These are phyloP conservation scores for Vidua macroura DNA, from an alignment of 2,113 vertebrate genomes.

Conservation along the genomic window DNA sequence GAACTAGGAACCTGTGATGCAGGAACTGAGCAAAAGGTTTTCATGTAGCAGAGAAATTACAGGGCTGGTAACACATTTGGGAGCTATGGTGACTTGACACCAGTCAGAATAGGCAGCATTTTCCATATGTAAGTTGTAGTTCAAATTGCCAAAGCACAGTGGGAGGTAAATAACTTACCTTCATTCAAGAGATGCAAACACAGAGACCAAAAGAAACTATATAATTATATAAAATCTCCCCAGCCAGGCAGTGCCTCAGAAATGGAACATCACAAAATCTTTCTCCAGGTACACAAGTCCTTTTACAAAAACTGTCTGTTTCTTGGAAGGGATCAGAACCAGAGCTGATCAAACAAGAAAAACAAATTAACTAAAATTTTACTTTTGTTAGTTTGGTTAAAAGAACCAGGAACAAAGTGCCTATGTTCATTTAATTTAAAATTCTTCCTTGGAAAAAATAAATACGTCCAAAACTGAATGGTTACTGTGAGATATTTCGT, in stretches of 20 bases:
- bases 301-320: background rate
- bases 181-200: background rate
- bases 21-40: background rate
- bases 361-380: background rate
- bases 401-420: background rate
- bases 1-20: background rate
- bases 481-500: background rate
- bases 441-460: background rate
- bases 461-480: fast-evolving
- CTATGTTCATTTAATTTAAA: background rate
- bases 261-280: background rate
- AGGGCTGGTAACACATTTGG: background rate
- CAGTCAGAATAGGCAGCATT: background rate
- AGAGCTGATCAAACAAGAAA: background rate
- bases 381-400: background rate
- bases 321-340: background rate
- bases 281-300: background rate
- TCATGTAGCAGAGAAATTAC: background rate
- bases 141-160: background rate
- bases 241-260: background rate
- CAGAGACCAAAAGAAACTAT: background rate
- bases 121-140: background rate
- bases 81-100: background rate
- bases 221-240: background rate
- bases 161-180: background rate